phyloP scores from a whole-genome alignment of 1,140 invertebrate genomes.

The Phenacoccus solenopsis region DNA sequence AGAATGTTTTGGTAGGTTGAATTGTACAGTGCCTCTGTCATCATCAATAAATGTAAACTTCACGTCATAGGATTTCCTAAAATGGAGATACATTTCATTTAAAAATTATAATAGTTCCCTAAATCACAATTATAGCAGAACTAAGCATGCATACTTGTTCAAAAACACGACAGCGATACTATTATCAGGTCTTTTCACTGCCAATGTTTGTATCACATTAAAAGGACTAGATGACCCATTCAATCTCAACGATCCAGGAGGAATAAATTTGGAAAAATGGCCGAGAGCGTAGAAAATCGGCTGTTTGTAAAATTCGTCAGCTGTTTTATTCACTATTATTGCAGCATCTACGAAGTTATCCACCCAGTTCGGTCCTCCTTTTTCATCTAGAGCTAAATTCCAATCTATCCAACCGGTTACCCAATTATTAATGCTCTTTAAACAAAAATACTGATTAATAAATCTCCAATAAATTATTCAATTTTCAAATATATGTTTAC shows the following conservation, averaged over 20 bases:
- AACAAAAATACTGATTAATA: constrained; percentile 14
- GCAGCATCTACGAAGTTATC: constrained; percentile 63
- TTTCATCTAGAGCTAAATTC: constrained; percentile 65
- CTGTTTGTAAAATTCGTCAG: constrained; percentile 70
- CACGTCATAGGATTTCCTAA: neutral
- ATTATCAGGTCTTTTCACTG: constrained; percentile 44
- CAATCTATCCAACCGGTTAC: constrained; percentile 75
- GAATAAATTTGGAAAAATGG: constrained; percentile 75
- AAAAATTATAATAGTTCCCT: too few relatives aligned
- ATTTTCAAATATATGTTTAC: neutral
- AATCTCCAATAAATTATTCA: neutral
- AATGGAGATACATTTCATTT: neutral
- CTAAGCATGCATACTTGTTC: constrained; percentile 42
- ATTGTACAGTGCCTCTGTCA: neutral
- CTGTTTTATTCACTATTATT: constrained; percentile 53
- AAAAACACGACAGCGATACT: constrained; percentile 43
- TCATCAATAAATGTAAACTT: neutral
- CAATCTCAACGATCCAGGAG: constrained; percentile 43
- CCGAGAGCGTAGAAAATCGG: constrained; percentile 77
- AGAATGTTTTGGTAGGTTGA: neutral
- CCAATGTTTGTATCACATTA: constrained; percentile 33
- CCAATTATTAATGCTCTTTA: constrained; percentile 55
- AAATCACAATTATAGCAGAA: too few relatives aligned
- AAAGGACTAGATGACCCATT: constrained; percentile 21
- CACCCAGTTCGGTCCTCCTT: constrained; percentile 73